Percentiles rank a stretch among this genome's conserved stretches.
Evolutionary conservation across 2,888 invertebrate species (phyloP).

Genomic region (Euplexia lucipara): DNA sequence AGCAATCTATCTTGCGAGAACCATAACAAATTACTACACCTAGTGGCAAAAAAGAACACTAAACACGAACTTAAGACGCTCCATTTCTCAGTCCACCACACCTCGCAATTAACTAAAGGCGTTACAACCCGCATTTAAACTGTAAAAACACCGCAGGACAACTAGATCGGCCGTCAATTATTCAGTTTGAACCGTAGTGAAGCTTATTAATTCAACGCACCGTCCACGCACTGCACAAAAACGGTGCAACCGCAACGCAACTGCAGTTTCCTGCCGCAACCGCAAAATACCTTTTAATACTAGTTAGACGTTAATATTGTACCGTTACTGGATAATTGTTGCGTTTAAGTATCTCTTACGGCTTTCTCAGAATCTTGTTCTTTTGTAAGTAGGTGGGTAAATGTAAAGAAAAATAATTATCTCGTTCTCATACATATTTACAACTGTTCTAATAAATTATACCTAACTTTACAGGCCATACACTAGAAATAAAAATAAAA

Average conservation of each 20-base stretch:
- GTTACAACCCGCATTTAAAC: conserved; percentile 50
- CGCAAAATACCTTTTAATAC: conserved; percentile 87
- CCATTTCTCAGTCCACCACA: conserved; percentile 48
- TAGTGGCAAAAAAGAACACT: conserved; percentile 23
- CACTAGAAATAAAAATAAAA: too few relatives aligned
- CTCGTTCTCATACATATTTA: too few relatives aligned
- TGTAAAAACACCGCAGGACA: conserved; percentile 59
- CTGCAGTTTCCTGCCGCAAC: conserved; percentile 85
- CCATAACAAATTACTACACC: conserved; percentile 4
- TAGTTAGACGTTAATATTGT: conserved; percentile 80
- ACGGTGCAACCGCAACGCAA: conserved; percentile 81
- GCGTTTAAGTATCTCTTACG: conserved; percentile 60
- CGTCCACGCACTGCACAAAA: conserved; percentile 76
- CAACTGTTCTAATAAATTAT: too few relatives aligned
- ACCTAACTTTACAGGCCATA: too few relatives aligned
- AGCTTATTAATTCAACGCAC: conserved; percentile 71
- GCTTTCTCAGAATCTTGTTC: conserved; percentile 54
- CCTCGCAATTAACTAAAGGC: conserved; percentile 50
- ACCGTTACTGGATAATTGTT: conserved; percentile 76
- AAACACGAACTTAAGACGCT: conserved; percentile 27
- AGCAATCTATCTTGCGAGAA: neutral
- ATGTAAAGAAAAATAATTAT: too few relatives aligned
- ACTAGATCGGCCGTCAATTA: conserved; percentile 66
- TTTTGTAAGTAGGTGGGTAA: too few relatives aligned
- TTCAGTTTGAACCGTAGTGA: conserved; percentile 60